Evolutionary conservation across 2,888 invertebrate species (phyloP).

Genomic region (Brachynemurus nebulosus): DNA sequence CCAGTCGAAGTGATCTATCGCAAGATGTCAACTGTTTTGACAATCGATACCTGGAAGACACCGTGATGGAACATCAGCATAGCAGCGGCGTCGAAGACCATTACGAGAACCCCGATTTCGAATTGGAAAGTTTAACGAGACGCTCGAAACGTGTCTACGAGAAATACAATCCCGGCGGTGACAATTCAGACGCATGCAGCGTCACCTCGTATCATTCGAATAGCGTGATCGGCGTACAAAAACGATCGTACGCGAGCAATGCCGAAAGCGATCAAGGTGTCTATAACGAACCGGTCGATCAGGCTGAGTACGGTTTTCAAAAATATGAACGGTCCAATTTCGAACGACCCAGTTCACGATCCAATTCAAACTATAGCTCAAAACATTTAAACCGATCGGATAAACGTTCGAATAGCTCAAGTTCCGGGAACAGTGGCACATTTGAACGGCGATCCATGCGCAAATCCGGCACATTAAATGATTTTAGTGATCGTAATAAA

Average conservation of each 20-base stretch:
- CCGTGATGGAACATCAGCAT: no score
- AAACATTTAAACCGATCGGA: constrained; percentile 17
- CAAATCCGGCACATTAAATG: constrained; percentile 45
- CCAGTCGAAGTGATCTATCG: neutral
- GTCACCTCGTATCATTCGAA: constrained; percentile 3
- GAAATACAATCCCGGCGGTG: neutral
- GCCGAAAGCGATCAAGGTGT: constrained; percentile 17
- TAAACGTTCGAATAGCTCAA: constrained; percentile 23
- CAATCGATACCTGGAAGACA: constrained; percentile 4
- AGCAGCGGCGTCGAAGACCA: constrained; percentile 24
- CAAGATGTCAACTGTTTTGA: constrained; percentile 8
- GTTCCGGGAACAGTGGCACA: constrained; percentile 29
- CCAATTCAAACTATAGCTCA: constrained; percentile 15
- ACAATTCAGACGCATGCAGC: constrained; percentile 4
- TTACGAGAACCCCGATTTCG: constrained; percentile 33
- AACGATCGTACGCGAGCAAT: neutral
- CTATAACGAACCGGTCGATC: constrained; percentile 31
- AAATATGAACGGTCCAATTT: constrained; percentile 46
- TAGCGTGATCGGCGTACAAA: neutral
- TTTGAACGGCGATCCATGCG: constrained; percentile 24
- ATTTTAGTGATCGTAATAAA: constrained; percentile 37
- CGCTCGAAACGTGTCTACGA: neutral
- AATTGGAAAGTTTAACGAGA: constrained; percentile 19
- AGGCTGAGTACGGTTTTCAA: constrained; percentile 30
- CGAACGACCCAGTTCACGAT: constrained; percentile 24